Evolutionary conservation across 2,888 invertebrate species (phyloP).

Genomic region (Scaptomyza caliginosa): DNA sequence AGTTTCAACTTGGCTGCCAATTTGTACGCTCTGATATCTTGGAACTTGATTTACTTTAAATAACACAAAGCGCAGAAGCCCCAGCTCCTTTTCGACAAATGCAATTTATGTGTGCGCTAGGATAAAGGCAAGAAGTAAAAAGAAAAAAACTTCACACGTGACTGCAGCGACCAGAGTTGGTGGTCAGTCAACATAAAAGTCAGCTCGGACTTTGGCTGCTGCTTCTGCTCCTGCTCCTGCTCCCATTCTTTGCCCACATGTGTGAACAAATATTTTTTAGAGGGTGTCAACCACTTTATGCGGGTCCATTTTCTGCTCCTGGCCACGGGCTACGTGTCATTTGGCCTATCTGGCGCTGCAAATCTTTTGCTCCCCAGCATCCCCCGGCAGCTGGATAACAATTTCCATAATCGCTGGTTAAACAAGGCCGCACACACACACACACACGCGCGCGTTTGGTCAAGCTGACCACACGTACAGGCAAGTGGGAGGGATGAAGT

Average conservation of each 20-base stretch:
- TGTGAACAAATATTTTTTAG: slow-evolving; percentile 79
- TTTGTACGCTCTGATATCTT: slow-evolving; percentile 63
- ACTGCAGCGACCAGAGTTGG: slow-evolving; percentile 57
- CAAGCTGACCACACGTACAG: slow-evolving; percentile 58
- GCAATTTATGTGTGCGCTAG: slow-evolving; percentile 59
- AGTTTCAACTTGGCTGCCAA: slow-evolving; percentile 65
- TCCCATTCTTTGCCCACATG: slow-evolving; percentile 51
- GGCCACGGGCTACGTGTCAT: slow-evolving; percentile 69
- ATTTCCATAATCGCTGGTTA: slow-evolving; percentile 79
- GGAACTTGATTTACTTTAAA: slow-evolving; percentile 73
- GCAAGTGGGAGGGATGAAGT: neutral
- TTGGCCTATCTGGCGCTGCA: slow-evolving; percentile 67
- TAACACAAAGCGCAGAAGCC: slow-evolving; percentile 37
- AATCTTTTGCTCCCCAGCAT: slow-evolving; percentile 50
- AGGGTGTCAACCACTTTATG: slow-evolving; percentile 66
- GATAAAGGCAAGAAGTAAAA: slow-evolving; percentile 22
- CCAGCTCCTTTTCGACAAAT: slow-evolving; percentile 23
- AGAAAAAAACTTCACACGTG: slow-evolving; percentile 63
- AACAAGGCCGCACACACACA: slow-evolving; percentile 62
- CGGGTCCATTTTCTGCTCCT: slow-evolving; percentile 51
- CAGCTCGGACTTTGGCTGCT: too few relatives aligned
- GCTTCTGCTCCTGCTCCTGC: slow-evolving; percentile 8
- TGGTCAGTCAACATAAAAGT: slow-evolving; percentile 55
- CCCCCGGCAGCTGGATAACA: slow-evolving; percentile 49
- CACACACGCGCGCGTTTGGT: slow-evolving; percentile 40